Evolutionary conservation across 37 sponge, comb jelly and placozoan genomes (phyloP).

Genomic region (Amphimedon queenslandica): DNA sequence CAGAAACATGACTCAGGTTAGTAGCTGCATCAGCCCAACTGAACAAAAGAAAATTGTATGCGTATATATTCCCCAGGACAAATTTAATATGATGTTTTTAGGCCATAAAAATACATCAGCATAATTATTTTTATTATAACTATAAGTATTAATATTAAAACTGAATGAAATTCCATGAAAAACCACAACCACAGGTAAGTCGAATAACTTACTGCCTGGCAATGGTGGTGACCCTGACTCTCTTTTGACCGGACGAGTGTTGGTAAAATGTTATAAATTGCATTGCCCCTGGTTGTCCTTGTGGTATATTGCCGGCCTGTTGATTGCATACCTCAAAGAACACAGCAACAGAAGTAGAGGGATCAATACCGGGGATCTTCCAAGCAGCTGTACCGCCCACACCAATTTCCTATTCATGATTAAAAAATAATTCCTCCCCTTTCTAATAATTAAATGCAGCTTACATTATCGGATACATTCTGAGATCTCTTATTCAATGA

Average conservation of each 20-base stretch:
- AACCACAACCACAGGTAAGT: no score
- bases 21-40: constrained; percentile 95
- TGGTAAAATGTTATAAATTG: constrained; percentile 98
- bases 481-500: constrained; percentile 73
- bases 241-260: constrained; percentile 90
- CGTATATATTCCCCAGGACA: no score
- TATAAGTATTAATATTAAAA: no score
- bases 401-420: constrained; percentile 92
- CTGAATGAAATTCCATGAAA: no score
- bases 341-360: constrained; percentile 76
- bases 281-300: constrained; percentile 78
- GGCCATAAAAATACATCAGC: no score
- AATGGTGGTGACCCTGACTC: constrained; percentile 94
- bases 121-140: no score
- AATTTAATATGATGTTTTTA: no score
- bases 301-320: constrained; percentile 80
- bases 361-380: constrained; percentile 87
- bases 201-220: constrained; percentile 88
- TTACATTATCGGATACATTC: constrained; percentile 86
- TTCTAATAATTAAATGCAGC: background rate
- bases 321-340: constrained; percentile 87
- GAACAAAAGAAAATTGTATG: background rate
- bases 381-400: constrained; percentile 90
- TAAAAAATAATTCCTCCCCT: background rate
- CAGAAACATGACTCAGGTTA: constrained; percentile 70